phyloP scores from a whole-genome alignment of 2,888 invertebrate species.

The Cremastobaeus sp. region DNA sequence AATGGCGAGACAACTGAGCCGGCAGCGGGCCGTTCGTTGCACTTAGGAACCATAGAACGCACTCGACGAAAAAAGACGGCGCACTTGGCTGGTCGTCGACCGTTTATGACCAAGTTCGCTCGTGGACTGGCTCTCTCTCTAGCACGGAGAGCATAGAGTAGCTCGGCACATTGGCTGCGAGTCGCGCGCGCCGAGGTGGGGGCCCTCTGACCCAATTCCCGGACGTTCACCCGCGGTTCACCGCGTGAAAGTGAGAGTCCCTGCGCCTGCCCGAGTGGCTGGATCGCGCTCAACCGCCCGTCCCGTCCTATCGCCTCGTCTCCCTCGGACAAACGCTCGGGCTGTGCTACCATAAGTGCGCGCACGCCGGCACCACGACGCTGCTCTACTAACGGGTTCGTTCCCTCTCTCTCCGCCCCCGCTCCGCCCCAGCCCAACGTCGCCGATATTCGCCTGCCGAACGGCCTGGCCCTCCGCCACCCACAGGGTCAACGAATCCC shows the following conservation, averaged over 20 bases:
- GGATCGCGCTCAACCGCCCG: constrained; percentile 61
- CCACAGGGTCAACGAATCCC: neutral
- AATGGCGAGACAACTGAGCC: too few relatives aligned
- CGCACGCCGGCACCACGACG: constrained; percentile 46
- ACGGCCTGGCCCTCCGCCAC: constrained; percentile 21
- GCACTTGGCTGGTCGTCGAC: constrained; percentile 65
- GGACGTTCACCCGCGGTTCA: constrained; percentile 86
- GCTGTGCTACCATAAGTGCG: constrained; percentile 74
- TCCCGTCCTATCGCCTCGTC: constrained; percentile 55
- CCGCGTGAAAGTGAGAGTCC: constrained; percentile 83
- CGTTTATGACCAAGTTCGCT: constrained; percentile 76
- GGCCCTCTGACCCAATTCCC: constrained; percentile 88
- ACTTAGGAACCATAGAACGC: too few relatives aligned
- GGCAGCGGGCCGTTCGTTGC: too few relatives aligned
- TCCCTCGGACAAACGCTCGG: constrained; percentile 70
- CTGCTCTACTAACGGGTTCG: constrained; percentile 75
- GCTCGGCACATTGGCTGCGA: constrained; percentile 81
- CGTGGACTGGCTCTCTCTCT: constrained; percentile 76
- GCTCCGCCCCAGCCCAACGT: constrained; percentile 72
- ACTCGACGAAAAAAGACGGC: neutral
- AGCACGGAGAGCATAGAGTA: constrained; percentile 74
- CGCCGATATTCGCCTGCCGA: constrained; percentile 14
- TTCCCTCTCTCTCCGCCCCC: constrained; percentile 60
- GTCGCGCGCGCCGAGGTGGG: constrained; percentile 80
- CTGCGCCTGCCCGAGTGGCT: constrained; percentile 64